Evolutionary conservation across 2,888 invertebrate species (phyloP), one percentile per base, ranked within the genome.

Genomic region (Alloplasta piceator): DNA sequence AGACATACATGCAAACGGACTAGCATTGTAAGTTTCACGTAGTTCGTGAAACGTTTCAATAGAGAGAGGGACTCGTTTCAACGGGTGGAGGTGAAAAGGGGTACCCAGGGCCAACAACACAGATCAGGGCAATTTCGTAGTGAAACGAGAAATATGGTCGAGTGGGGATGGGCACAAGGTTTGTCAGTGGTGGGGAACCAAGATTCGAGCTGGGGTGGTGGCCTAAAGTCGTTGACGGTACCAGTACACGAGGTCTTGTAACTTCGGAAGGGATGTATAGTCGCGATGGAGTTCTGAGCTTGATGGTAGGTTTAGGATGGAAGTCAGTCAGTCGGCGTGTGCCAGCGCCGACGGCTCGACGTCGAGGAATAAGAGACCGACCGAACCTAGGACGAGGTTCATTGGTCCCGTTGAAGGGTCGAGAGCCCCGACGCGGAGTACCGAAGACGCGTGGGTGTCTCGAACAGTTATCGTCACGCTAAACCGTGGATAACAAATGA

Each of bases 301-400:
- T 66, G 82, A 78, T 46, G 74, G 46, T 61, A n/a, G n/a, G n/a
- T 80, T 48, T 43, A 0, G 61, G 71, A 66, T 38, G 82, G 77
- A 26, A 86, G 68, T 84, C 79, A 85, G 89, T 89, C 89, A 89
- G 91, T 89, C 90, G 89, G 89, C 90, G 89, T 88, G 85, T 86
- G 86, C 85, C 85, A 85, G 87, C 86, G 88, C 85, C 88, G 87
- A 84, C 85, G 84, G 80, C 84, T 82, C 81, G 76, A 64, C 78
- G 46, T n/a, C 56, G 55, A 39, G 61, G 36, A 41, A 68, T 16
- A 52, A 38, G 39, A 75, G 50, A 67, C 9, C 63, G 10, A 7
- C 36, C 63, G 61, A 60, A 26, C 36, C 43, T 10, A 6, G 6
- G 38, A 14, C 14, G 36, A 50, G 38, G 81, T 81, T 81, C 81